phyloP scores from a whole-genome alignment of 2,888 invertebrate species.

The Entomobrya proxima region DNA sequence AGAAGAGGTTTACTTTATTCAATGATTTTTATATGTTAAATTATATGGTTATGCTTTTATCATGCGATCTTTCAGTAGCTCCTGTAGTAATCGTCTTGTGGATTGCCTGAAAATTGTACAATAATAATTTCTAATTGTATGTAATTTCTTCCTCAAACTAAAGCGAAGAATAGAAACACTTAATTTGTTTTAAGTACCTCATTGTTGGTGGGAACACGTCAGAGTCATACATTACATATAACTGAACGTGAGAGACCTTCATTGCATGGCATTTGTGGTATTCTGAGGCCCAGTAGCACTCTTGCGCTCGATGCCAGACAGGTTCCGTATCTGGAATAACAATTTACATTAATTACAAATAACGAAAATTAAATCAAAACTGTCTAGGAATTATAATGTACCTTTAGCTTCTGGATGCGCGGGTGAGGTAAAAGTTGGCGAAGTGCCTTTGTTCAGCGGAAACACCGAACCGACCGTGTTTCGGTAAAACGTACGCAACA shows the following conservation, averaged over 20 bases:
- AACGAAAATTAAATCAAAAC: no score
- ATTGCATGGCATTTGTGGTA: slow-evolving; percentile 91
- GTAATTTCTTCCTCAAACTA: no score
- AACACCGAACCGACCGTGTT: slow-evolving; percentile 73
- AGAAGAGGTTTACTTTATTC: not conserved
- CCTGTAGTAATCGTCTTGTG: slow-evolving; percentile 61
- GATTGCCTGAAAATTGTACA: slow-evolving; percentile 49
- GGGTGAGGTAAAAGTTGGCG: slow-evolving; percentile 65
- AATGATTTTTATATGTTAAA: not conserved
- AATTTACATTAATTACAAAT: no score
- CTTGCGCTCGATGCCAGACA: slow-evolving; percentile 78
- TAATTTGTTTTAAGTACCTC: no score
- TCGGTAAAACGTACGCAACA: slow-evolving; percentile 86
- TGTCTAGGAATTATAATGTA: slow-evolving; percentile 5
- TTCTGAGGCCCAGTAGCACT: slow-evolving; percentile 90
- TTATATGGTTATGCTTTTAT: slow-evolving; percentile 44
- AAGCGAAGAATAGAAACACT: no score
- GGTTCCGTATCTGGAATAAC: slow-evolving; percentile 54
- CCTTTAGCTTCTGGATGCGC: slow-evolving; percentile 78
- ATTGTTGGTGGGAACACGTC: slow-evolving; percentile 87
- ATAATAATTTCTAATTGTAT: no score
- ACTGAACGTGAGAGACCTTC: slow-evolving; percentile 82
- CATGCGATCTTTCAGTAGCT: slow-evolving; percentile 66
- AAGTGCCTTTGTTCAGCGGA: slow-evolving; percentile 58
- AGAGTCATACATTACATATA: slow-evolving; percentile 86